Conservation (phyloP, 2,888 invertebrate species). For the Druceiella hillmani region DNA sequence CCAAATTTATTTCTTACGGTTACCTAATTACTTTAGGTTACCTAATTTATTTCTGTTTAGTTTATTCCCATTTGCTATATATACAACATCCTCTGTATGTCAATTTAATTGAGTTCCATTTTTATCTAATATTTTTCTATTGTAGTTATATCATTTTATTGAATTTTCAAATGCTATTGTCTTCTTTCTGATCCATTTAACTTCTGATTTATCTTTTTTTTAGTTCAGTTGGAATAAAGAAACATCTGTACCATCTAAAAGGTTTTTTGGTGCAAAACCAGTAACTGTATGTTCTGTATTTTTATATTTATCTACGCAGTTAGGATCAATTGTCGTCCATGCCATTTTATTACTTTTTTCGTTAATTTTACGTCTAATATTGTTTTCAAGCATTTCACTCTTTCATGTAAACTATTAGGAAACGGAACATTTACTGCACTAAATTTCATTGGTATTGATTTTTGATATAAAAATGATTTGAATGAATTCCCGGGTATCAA, state of each 20-base stretch:
- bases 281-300: slow-evolving; percentile 28
- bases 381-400: slow-evolving; percentile 27
- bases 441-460: slow-evolving; percentile 25
- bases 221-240: slow-evolving; percentile 20
- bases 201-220: slow-evolving; percentile 13
- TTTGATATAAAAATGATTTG: too few relatives aligned
- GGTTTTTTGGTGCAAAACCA: slow-evolving; percentile 25
- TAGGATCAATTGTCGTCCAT: slow-evolving; percentile 27
- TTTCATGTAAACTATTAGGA: slow-evolving; percentile 24
- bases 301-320: slow-evolving; percentile 27
- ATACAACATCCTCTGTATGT: slow-evolving; percentile 18
- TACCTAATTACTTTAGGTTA: too few relatives aligned
- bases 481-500: slow-evolving; percentile 28
- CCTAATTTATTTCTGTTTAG: slow-evolving; percentile 27
- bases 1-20: too few relatives aligned
- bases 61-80: slow-evolving; percentile 27
- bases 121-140: slow-evolving; percentile 9
- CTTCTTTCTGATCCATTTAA: slow-evolving; percentile 19
- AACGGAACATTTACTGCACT: slow-evolving; percentile 27
- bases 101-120: slow-evolving; percentile 6
- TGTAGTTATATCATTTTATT: slow-evolving; percentile 24
- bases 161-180: slow-evolving; percentile 24
- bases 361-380: slow-evolving; percentile 27
- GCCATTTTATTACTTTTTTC: slow-evolving; percentile 23
- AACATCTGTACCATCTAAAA: slow-evolving; percentile 25